phyloP scores from a whole-genome alignment of 2,888 invertebrate genomes.

The Cyrtodaria siliqua region DNA sequence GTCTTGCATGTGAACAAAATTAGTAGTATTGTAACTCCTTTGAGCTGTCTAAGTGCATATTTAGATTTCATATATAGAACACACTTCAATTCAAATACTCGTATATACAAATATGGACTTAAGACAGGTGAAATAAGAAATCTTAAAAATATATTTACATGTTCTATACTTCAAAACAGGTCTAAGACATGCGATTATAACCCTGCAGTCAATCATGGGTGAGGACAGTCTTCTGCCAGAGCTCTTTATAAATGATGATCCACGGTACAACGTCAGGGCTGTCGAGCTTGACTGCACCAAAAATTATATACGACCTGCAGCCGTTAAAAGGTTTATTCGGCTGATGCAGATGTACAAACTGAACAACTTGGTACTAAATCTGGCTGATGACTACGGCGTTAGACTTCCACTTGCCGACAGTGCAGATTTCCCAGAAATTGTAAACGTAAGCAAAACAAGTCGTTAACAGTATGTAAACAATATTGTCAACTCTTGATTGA shows the following conservation, averaged over 20 bases:
- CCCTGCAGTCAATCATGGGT: slow-evolving; percentile 24
- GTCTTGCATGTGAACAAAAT: too few relatives aligned
- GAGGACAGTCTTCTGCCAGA: slow-evolving; percentile 23
- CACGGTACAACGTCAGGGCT: slow-evolving; percentile 17
- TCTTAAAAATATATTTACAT: not conserved
- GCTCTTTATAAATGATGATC: slow-evolving; percentile 31
- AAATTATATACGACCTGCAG: slow-evolving; percentile 17
- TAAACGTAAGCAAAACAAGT: slow-evolving; percentile 1
- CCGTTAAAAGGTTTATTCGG: slow-evolving; percentile 21
- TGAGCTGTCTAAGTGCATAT: too few relatives aligned
- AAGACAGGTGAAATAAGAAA: not conserved
- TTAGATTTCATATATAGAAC: too few relatives aligned
- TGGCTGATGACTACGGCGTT: slow-evolving; percentile 38
- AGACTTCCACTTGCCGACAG: slow-evolving; percentile 7
- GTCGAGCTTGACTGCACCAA: slow-evolving; percentile 43
- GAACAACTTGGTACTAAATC: slow-evolving; percentile 36
- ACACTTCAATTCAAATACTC: not conserved
- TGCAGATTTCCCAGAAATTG: slow-evolving; percentile 24
- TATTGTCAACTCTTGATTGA: too few relatives aligned
- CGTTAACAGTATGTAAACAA: too few relatives aligned
- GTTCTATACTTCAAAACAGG: slow-evolving; percentile 19
- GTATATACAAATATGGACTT: not conserved
- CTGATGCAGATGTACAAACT: slow-evolving; percentile 52
- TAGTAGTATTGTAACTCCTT: too few relatives aligned
- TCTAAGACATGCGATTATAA: slow-evolving; percentile 34